Evolutionary conservation across 2,797 vertebrate genomes (phyloP), one percentile per base, ranked within the genome.

Genomic region (Perodicticus potto): DNA sequence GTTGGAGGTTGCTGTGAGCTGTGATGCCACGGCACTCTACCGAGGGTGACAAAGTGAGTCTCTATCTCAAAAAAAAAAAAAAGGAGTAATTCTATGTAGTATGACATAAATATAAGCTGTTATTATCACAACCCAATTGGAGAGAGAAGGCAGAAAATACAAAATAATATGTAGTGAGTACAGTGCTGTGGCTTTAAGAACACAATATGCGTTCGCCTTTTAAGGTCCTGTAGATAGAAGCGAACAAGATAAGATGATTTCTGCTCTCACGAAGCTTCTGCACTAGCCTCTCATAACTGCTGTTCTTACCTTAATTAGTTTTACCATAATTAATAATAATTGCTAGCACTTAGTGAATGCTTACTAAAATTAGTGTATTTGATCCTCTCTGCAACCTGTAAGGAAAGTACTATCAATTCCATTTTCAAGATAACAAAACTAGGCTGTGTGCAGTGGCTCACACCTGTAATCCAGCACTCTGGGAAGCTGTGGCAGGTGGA

Each of bases 361-460:
- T 70, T 82, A 69, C 19, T 85, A 67, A 92, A 57, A 73, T 67
- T 23, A 77, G 49, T 29, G 32, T 61, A 34, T 34, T 34, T 59
- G 29, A 69, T 61, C 27, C 37, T 67, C 69, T 93, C 61, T 81
- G 49, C 17, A 65, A 59, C 49, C 53, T 86, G 37, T 34, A 49
- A 76, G 32, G 25, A 86, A 65, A 65, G 32, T 61, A 65, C 84
- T n/a, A 70, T 49, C 37, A 25, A 55, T 40, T 70, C 43, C 25
- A 32, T 73, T 77, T 95, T 59, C 40, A 40, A 49, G 69, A 40
- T 76, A 57, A 90, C 77, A 85, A 90, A 76, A 87, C n/a, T 25
- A 55, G 49, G 49, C 49, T 53, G 49, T 3, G 49, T 4, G 49
- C 49, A 4, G 49, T 53, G 49, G 49, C 49, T 53, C 49, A 53